Percentiles rank a stretch among this genome's conserved stretches.
These are phyloP conservation scores for Catalaphyllia jardinei DNA, from an alignment of 64 coral and sea anemone species.

Conservation along the genomic window DNA sequence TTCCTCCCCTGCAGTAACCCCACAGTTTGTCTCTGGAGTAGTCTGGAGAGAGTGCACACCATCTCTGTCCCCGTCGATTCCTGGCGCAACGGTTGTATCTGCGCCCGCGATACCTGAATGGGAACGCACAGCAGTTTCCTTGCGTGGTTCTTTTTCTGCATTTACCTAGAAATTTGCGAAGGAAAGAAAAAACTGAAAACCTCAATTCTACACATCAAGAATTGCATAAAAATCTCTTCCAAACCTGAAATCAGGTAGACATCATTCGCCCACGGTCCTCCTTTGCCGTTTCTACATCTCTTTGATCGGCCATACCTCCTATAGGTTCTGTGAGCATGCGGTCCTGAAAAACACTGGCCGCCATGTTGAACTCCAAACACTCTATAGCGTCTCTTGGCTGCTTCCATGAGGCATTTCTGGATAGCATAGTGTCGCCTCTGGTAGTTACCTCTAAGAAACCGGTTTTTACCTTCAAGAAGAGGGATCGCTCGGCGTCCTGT, in stretches of 20 bases:
- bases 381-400: not conserved
- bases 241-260: slow-evolving; percentile 45
- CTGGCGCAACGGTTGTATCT: slow-evolving; percentile 35
- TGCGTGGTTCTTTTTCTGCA: slow-evolving; percentile 22
- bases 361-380: slow-evolving; percentile 57
- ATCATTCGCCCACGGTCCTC: slow-evolving; percentile 65
- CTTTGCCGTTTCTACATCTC: slow-evolving; percentile 37
- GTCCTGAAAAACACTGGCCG: slow-evolving; percentile 39
- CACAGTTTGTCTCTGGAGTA: slow-evolving; percentile 43
- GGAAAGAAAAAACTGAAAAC: no score
- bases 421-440: not conserved
- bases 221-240: not conserved
- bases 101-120: slow-evolving; percentile 45
- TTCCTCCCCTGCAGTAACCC: slow-evolving; percentile 54
- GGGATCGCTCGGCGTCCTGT: slow-evolving; percentile 2
- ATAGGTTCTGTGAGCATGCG: slow-evolving; percentile 12
- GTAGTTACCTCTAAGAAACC: slow-evolving; percentile 31
- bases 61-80: slow-evolving; percentile 12
- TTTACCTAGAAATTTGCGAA: not conserved
- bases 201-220: no score
- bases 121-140: slow-evolving; percentile 58
- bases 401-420: slow-evolving; percentile 9
- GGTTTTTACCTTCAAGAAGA: not conserved
- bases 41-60: slow-evolving; percentile 42
- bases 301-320: slow-evolving; percentile 47